Percentiles rank a stretch among this genome's conserved stretches.
These are phyloP conservation scores for Chymomyza costata DNA, from an alignment of 1,140 invertebrate species.

Conservation along the genomic window DNA sequence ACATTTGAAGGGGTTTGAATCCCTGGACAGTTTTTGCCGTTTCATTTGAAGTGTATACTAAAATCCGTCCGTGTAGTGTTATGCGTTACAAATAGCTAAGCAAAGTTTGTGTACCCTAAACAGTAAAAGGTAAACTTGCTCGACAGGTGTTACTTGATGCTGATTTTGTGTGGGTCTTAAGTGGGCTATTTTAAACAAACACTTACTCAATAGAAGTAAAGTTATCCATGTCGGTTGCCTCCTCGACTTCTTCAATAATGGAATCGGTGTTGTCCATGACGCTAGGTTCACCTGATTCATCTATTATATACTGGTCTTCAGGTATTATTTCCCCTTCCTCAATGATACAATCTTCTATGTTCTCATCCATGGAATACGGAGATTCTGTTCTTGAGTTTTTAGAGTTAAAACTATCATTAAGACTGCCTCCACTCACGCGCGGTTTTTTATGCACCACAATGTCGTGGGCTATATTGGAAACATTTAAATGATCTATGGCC, in stretches of 20 bases:
- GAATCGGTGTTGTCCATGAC: conserved; percentile 40
- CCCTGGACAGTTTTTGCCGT: too few relatives aligned
- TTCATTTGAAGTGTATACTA: too few relatives aligned
- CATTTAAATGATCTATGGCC: conserved; percentile 52
- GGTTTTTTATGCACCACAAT: conserved; percentile 57
- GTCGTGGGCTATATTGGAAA: conserved; percentile 46
- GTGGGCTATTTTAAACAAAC: too few relatives aligned
- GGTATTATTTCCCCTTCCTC: conserved; percentile 27
- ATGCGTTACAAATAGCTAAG: too few relatives aligned
- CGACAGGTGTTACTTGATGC: too few relatives aligned
- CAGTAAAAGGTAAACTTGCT: too few relatives aligned
- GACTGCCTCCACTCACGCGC: conserved; percentile 10
- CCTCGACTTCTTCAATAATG: conserved; percentile 58
- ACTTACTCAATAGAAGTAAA: conserved; percentile 52
- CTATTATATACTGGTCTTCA: conserved; percentile 32
- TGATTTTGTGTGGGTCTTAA: too few relatives aligned
- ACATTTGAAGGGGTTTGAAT: too few relatives aligned
- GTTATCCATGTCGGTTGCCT: conserved; percentile 43
- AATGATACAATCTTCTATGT: conserved; percentile 31
- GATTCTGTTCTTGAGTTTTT: neutral
- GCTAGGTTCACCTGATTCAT: conserved; percentile 16
- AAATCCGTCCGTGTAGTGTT: too few relatives aligned
- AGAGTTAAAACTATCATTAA: conserved; percentile 5
- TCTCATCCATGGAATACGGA: too few relatives aligned
- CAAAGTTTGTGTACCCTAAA: too few relatives aligned